phyloP scores from a whole-genome alignment of 2,888 invertebrate genomes.

The Dryomyza anilis region DNA sequence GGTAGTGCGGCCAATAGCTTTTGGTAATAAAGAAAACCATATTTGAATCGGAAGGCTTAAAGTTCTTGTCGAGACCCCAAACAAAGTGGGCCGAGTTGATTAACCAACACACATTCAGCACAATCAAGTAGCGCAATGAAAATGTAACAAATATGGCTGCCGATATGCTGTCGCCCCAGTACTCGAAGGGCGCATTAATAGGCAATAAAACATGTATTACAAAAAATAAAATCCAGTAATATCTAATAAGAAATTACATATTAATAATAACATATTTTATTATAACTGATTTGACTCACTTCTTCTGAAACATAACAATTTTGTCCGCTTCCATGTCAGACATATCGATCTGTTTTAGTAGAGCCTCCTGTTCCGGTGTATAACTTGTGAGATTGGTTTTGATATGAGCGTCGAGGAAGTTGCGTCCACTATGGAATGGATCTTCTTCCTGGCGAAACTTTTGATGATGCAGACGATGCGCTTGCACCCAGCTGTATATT shows the following conservation, averaged over 20 bases:
- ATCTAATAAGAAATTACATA: slow-evolving; percentile 61
- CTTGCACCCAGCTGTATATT: slow-evolving; percentile 82
- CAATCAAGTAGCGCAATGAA: slow-evolving; percentile 70
- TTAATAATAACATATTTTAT: not conserved
- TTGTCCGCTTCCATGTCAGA: slow-evolving; percentile 78
- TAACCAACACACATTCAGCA: slow-evolving; percentile 72
- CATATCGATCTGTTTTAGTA: slow-evolving; percentile 75
- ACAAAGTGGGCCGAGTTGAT: slow-evolving; percentile 75
- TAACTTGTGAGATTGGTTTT: slow-evolving; percentile 71
- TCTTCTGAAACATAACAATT: slow-evolving; percentile 81
- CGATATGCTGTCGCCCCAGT: slow-evolving; percentile 74
- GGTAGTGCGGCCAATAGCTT: slow-evolving; percentile 81
- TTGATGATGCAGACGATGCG: slow-evolving; percentile 83
- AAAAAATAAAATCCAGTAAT: slow-evolving; percentile 71
- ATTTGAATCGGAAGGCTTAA: slow-evolving; percentile 74
- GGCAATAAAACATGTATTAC: slow-evolving; percentile 72
- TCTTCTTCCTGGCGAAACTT: slow-evolving; percentile 78
- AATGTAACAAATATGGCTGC: slow-evolving; percentile 71
- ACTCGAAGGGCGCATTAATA: slow-evolving; percentile 77
- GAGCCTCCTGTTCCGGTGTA: slow-evolving; percentile 69
- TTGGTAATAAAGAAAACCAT: slow-evolving; percentile 76
- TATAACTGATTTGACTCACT: slow-evolving; percentile 62
- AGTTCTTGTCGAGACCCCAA: slow-evolving; percentile 76
- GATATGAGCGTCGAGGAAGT: slow-evolving; percentile 83
- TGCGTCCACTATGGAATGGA: slow-evolving; percentile 78